A percentile compares a stretch with the other conserved stretches of the same genome.
phyloP scores from a whole-genome alignment of 2,888 invertebrate species.

The Zaprionus bogoriensis region DNA sequence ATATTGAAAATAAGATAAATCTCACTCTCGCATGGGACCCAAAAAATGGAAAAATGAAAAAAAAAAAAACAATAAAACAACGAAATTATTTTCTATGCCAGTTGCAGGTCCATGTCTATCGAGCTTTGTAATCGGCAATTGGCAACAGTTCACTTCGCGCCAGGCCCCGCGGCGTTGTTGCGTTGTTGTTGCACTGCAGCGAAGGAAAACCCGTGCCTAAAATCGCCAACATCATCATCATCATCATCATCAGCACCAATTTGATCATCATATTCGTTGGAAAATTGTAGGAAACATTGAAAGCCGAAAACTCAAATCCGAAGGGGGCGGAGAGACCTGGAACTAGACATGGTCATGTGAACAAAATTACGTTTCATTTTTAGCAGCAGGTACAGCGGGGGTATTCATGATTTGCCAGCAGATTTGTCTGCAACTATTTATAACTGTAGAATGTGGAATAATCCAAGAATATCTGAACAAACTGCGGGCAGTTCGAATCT shows the following conservation, averaged over 20 bases:
- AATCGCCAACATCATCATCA: neutral
- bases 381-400: neutral
- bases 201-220: neutral
- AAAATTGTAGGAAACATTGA: slow-evolving; percentile 13
- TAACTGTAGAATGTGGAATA: neutral
- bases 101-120: slow-evolving; percentile 43
- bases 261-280: neutral
- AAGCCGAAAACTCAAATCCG: neutral
- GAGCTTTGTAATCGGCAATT: slow-evolving; percentile 44
- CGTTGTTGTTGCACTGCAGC: neutral
- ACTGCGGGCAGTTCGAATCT: too few relatives aligned
- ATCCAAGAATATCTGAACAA: neutral
- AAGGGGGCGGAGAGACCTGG: neutral
- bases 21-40: slow-evolving; percentile 40
- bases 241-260: neutral
- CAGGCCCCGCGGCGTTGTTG: slow-evolving; percentile 15
- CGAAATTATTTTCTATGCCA: slow-evolving; percentile 45
- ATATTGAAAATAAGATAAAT: slow-evolving; percentile 58
- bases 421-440: neutral
- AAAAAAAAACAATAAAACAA: neutral
- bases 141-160: slow-evolving; percentile 41
- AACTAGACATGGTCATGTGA: neutral
- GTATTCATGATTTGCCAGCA: too few relatives aligned
- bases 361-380: neutral
- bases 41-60: neutral